These are phyloP conservation scores for Pomacea canaliculata DNA, from an alignment of 2,888 invertebrate species.

Conservation along the genomic window DNA sequence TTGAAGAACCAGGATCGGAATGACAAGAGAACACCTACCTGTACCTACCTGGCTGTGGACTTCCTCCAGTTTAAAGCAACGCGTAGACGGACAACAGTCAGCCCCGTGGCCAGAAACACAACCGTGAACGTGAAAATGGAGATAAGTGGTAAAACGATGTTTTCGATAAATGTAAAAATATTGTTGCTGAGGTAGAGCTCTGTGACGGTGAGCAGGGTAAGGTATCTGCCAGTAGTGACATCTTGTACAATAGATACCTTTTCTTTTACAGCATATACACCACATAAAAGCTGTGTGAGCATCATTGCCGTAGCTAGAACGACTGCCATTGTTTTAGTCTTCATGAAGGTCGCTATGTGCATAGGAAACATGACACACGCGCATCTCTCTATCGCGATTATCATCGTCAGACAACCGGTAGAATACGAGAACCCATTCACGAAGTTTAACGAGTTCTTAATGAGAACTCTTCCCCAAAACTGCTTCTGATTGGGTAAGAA, in stretches of 20 bases:
- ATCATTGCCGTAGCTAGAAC: neutral
- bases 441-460: slow-evolving; percentile 1
- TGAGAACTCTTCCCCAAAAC: slow-evolving; percentile 4
- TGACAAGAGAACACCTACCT: too few relatives aligned
- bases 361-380: slow-evolving; percentile 13
- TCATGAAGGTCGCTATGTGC: slow-evolving; percentile 7
- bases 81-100: slow-evolving; percentile 14
- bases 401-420: slow-evolving; percentile 9
- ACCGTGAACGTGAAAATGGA: slow-evolving; percentile 9
- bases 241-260: too few relatives aligned
- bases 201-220: too few relatives aligned
- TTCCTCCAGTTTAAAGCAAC: slow-evolving; percentile 12
- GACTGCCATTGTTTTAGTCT: slow-evolving; percentile 11
- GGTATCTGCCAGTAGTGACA: too few relatives aligned
- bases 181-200: too few relatives aligned
- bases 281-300: neutral
- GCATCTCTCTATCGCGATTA: slow-evolving; percentile 18
- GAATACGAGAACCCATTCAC: slow-evolving; percentile 8
- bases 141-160: slow-evolving; percentile 14
- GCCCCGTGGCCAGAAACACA: slow-evolving; percentile 5
- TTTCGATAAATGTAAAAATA: slow-evolving; percentile 4
- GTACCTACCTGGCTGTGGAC: neutral
- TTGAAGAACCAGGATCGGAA: too few relatives aligned
- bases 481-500: slow-evolving; percentile 14
- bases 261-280: too few relatives aligned